Conservation (phyloP, 2,888 invertebrate genomes). For the Hypomecis punctinalis region DNA sequence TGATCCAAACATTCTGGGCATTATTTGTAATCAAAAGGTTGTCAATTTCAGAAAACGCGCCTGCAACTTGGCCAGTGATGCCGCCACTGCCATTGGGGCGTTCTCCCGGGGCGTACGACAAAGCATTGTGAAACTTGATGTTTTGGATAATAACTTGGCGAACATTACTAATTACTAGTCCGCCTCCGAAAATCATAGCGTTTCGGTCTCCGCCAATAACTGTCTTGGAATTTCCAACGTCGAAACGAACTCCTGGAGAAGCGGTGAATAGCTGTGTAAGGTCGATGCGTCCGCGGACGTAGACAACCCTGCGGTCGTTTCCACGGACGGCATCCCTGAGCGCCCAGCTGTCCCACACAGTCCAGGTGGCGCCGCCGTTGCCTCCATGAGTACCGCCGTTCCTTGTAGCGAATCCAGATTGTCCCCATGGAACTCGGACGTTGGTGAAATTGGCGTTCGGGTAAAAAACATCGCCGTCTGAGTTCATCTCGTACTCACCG, state of each 20-base stretch:
- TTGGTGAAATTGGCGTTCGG: conserved; percentile 4
- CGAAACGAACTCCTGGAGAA: conserved; percentile 22
- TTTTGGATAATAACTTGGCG: conserved; percentile 23
- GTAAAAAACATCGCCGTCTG: no score
- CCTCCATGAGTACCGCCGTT: conserved; percentile 21
- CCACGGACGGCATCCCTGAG: not conserved
- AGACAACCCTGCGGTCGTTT: conserved; percentile 9
- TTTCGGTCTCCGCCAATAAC: conserved; percentile 20
- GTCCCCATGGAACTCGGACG: conserved; percentile 12
- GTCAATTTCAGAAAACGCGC: no score
- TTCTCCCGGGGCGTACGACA: no score
- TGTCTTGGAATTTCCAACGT: conserved; percentile 19
- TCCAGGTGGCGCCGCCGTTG: conserved; percentile 20
- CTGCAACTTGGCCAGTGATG: no score
- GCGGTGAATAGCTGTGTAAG: conserved; percentile 15
- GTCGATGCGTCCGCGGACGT: conserved; percentile 25
- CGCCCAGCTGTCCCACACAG: not conserved
- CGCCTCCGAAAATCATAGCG: conserved; percentile 26
- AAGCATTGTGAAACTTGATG: conserved; percentile 2
- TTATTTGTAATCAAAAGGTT: no score
- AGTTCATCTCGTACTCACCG: no score
- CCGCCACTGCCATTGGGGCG: no score
- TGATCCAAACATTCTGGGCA: no score
- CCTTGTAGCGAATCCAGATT: conserved; percentile 15
- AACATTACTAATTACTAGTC: not conserved